These are phyloP conservation scores for Agriopis marginaria DNA, from an alignment of 2,888 invertebrate species.

Conservation along the genomic window DNA sequence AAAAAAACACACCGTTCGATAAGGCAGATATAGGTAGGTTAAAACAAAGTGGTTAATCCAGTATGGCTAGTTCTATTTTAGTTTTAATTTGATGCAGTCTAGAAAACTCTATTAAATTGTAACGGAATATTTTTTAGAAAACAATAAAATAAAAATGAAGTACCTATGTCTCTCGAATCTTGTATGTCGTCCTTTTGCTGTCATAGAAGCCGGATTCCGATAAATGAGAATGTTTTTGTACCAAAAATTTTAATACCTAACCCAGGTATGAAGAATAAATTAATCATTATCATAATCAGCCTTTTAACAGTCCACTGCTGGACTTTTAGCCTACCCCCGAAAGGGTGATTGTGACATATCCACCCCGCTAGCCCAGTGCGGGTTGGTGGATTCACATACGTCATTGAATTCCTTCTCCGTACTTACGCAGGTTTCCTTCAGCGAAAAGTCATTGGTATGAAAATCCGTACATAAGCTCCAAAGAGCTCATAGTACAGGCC, in stretches of 20 bases:
- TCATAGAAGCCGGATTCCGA: not conserved
- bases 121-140: constrained; percentile 9
- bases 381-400: too few species aligned
- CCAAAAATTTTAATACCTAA: not conserved
- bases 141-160: constrained; percentile 1
- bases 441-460: too few species aligned
- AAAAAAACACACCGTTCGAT: not conserved
- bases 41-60: constrained; percentile 14
- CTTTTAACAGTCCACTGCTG: too few species aligned
- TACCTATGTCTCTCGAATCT: too few species aligned
- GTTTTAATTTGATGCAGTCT: constrained; percentile 13
- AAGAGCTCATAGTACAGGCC: too few species aligned
- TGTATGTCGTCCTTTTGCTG: not conserved
- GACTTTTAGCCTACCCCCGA: too few species aligned
- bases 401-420: too few species aligned
- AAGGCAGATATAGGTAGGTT: too few species aligned
- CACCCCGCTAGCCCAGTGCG: too few species aligned
- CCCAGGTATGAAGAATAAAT: not conserved
- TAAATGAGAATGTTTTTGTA: not conserved
- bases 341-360: too few species aligned
- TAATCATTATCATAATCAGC: not conserved
- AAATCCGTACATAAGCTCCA: too few species aligned
- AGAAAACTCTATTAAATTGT: not conserved
- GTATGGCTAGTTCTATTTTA: constrained; percentile 7
- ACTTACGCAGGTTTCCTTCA: too few species aligned